phyloP scores from a whole-genome alignment of 2,888 invertebrate genomes.

The Drosophila diplacantha region DNA sequence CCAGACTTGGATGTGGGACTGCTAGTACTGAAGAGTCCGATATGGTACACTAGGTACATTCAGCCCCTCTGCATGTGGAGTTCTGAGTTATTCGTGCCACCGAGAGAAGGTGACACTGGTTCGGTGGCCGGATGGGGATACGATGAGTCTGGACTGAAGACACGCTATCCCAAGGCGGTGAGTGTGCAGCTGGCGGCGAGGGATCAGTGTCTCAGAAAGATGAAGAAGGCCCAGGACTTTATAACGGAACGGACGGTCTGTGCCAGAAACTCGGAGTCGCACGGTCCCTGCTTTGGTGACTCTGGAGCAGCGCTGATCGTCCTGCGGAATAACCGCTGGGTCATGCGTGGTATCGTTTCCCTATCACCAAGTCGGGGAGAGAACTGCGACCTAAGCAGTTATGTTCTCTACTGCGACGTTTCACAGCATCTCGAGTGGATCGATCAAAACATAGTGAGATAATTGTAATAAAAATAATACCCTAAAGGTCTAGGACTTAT shows the following conservation, averaged over 20 bases:
- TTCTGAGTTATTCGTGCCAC: conserved; percentile 55
- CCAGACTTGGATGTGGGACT: conserved; percentile 56
- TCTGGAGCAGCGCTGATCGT: conserved; percentile 81
- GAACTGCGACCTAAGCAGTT: conserved; percentile 81
- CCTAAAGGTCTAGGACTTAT: background rate
- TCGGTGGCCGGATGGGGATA: conserved; percentile 80
- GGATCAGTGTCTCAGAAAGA: conserved; percentile 50
- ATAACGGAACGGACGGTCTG: conserved; percentile 68
- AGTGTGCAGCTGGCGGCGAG: conserved; percentile 49
- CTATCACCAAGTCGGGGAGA: conserved; percentile 71
- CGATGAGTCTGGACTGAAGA: conserved; percentile 62
- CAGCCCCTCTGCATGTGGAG: conserved; percentile 73
- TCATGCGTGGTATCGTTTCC: conserved; percentile 78
- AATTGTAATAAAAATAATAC: background rate
- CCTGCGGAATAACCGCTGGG: conserved; percentile 75
- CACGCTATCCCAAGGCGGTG: conserved; percentile 53
- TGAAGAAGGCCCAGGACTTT: conserved; percentile 57
- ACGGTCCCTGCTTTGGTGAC: conserved; percentile 78
- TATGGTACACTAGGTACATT: conserved; percentile 51
- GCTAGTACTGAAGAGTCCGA: conserved; percentile 35
- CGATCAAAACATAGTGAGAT: conserved; percentile 56
- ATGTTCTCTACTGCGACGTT: conserved; percentile 82
- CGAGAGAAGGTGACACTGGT: conserved; percentile 76
- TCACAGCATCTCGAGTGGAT: conserved; percentile 81
- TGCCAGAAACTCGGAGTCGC: conserved; percentile 71